These are phyloP conservation scores for Tenthredo notha DNA, from an alignment of 2,888 invertebrate genomes.

Conservation along the genomic window DNA sequence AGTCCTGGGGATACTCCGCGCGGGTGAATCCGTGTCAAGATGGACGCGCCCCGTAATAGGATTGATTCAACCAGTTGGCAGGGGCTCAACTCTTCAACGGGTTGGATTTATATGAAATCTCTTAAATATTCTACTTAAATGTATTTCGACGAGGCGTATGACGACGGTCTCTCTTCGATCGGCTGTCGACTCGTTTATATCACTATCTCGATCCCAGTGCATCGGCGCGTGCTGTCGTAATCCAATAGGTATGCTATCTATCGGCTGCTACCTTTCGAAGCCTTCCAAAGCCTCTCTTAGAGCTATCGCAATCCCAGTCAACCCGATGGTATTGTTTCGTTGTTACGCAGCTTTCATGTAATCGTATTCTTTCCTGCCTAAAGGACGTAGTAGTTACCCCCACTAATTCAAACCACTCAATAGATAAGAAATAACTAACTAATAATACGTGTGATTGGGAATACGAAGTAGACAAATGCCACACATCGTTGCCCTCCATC, in stretches of 20 bases:
- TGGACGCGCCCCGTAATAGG: conserved; percentile 70
- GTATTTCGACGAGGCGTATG: conserved; percentile 67
- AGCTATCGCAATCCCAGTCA: conserved; percentile 31
- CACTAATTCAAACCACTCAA: neutral
- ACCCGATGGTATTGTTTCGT: conserved; percentile 28
- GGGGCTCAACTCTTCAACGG: conserved; percentile 61
- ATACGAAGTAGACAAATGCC: neutral
- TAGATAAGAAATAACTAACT: conserved; percentile 6
- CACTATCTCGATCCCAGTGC: conserved; percentile 52
- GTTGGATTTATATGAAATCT: conserved; percentile 66
- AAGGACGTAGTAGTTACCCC: neutral
- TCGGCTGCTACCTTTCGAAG: conserved; percentile 42
- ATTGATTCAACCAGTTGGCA: conserved; percentile 67
- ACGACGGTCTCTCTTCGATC: conserved; percentile 64
- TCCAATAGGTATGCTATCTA: conserved; percentile 50
- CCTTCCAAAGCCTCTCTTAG: conserved; percentile 7
- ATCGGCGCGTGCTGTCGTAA: conserved; percentile 57
- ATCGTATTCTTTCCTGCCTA: neutral
- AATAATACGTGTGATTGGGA: neutral
- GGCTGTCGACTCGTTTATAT: conserved; percentile 62
- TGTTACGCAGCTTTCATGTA: conserved; percentile 28
- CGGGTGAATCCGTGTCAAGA: conserved; percentile 66
- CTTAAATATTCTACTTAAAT: conserved; percentile 66
- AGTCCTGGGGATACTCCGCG: conserved; percentile 65
- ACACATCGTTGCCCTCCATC: neutral